Percentiles rank a stretch among this genome's conserved stretches.
phyloP scores from a whole-genome alignment of 2,888 invertebrate genomes.

The Napeogenes inachia region DNA sequence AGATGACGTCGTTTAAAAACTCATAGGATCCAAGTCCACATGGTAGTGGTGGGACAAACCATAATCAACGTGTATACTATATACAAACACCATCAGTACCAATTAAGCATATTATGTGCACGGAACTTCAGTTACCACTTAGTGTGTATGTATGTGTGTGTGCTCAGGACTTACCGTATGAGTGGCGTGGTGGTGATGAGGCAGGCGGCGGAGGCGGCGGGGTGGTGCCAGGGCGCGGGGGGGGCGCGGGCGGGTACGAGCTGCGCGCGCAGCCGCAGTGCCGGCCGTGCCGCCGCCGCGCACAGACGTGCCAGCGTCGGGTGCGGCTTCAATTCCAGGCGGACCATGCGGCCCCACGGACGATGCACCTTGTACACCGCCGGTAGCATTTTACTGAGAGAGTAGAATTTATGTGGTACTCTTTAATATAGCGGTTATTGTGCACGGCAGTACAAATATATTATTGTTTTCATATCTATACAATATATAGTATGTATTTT shows the following conservation, averaged over 20 bases:
- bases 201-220: conserved; percentile 80
- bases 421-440: no score
- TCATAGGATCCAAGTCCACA: no score
- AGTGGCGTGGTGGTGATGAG: conserved; percentile 77
- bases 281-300: conserved; percentile 81
- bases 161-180: conserved; percentile 33
- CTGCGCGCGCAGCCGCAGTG: conserved; percentile 83
- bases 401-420: no score
- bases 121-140: neutral
- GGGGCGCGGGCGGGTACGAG: conserved; percentile 88
- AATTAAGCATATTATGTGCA: no score
- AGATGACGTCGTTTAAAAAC: no score
- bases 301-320: conserved; percentile 84
- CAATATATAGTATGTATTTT: neutral
- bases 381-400: conserved; percentile 80
- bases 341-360: conserved; percentile 79
- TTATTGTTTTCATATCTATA: neutral
- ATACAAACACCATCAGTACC: no score
- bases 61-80: no score
- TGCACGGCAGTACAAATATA: no score
- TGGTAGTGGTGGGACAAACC: no score
- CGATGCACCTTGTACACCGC: conserved; percentile 89
- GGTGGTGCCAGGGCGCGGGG: conserved; percentile 89
- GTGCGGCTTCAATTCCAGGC: conserved; percentile 90
- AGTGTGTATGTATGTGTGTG: neutral